A percentile compares a stretch with the other conserved stretches of the same genome.
These are phyloP conservation scores for Lophotriccus pileatus DNA, from an alignment of 2,797 vertebrate species.

Conservation along the genomic window DNA sequence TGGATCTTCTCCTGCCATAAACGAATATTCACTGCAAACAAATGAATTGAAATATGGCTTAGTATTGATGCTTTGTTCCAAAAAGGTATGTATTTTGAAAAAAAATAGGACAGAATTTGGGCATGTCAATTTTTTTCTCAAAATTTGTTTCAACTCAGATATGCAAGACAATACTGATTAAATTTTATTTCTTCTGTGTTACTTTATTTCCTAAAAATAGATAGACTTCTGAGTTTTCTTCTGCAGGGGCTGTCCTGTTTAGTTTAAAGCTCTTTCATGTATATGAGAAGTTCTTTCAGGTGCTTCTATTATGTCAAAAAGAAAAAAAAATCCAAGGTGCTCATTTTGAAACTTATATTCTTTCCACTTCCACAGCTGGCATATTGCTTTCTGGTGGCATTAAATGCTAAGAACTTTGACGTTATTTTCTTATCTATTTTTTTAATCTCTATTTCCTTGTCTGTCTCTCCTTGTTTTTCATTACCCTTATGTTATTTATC, in stretches of 20 bases:
- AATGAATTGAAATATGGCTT: neutral
- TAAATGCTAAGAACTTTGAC: neutral
- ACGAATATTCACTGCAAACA: neutral
- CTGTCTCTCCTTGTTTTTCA: slow-evolving; percentile 38
- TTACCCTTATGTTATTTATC: slow-evolving; percentile 35
- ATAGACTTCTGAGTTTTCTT: neutral
- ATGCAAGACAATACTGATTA: neutral
- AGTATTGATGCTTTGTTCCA: neutral
- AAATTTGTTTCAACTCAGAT: neutral
- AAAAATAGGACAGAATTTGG: neutral
- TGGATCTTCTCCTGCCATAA: neutral
- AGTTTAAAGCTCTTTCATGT: neutral
- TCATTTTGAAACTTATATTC: neutral
- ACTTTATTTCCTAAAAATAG: neutral
- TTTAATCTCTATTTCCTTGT: slow-evolving; percentile 38
- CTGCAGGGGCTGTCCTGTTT: neutral
- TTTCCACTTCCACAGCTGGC: neutral
- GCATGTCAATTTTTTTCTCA: neutral
- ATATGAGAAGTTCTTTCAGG: neutral
- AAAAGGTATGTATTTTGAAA: neutral
- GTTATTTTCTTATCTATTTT: slow-evolving; percentile 29
- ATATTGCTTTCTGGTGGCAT: slow-evolving; percentile 7
- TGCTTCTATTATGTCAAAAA: neutral
- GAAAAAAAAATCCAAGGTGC: neutral
- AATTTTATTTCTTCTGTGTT: neutral